Evolutionary conservation across 2,113 vertebrate genomes (phyloP).

Genomic region (Trematomus loennbergii): DNA sequence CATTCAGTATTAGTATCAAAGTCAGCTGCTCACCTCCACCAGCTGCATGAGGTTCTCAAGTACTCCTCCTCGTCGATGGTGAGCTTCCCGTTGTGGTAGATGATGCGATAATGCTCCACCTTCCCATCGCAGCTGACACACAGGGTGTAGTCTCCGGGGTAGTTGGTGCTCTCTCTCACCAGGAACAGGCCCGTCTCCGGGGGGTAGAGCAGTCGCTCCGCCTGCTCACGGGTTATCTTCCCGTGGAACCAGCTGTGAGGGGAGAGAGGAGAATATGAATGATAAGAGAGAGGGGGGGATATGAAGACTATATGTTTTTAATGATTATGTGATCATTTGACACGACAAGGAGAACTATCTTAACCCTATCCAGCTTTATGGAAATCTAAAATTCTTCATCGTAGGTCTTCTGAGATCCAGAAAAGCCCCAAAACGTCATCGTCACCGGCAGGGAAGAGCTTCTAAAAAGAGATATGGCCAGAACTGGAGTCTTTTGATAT

Average conservation of each 20-base stretch:
- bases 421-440: no score
- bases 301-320: no score
- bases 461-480: no score
- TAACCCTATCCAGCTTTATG: no score
- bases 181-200: slow-evolving; percentile 95
- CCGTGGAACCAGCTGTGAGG: slow-evolving; percentile 91
- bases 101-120: slow-evolving; percentile 99
- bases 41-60: slow-evolving; percentile 99
- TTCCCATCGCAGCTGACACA: slow-evolving; percentile 98
- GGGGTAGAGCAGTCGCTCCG: slow-evolving; percentile 92
- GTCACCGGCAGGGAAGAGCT: no score
- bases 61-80: slow-evolving; percentile 98
- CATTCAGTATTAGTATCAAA: no score
- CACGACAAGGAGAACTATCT: no score
- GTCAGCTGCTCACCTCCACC: slow-evolving; percentile 90
- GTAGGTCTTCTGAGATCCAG: no score
- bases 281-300: neutral
- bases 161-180: slow-evolving; percentile 99
- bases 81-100: slow-evolving; percentile 96
- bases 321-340: no score
- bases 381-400: no score
- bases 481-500: no score
- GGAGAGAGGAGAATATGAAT: neutral
- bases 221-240: slow-evolving; percentile 97
- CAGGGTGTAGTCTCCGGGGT: slow-evolving; percentile 97